Conservation (phyloP, 2,888 invertebrate species). For the Leptinotarsa juncta region DNA sequence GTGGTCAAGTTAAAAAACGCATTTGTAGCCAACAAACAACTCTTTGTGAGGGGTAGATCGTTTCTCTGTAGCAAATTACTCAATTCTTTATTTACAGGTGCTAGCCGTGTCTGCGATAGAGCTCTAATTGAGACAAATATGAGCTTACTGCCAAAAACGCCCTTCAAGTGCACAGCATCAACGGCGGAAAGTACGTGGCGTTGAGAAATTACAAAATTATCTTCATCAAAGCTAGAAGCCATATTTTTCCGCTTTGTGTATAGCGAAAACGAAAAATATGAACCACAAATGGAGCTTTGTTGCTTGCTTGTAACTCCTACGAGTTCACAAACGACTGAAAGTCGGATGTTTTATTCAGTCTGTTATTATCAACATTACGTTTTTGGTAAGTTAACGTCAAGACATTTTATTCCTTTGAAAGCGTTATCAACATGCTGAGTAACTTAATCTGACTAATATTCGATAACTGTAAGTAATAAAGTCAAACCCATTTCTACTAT, state of each 20-base stretch:
- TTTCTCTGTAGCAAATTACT: neutral
- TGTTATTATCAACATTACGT: neutral
- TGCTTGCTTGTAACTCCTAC: neutral
- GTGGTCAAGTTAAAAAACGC: neutral
- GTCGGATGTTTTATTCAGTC: conserved; percentile 1
- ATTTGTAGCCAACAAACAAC: neutral
- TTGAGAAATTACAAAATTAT: conserved; percentile 13
- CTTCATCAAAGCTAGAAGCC: neutral
- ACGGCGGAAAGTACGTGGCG: neutral
- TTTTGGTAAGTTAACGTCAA: neutral
- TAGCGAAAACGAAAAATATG: neutral
- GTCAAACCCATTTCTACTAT: no score
- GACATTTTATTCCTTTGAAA: neutral
- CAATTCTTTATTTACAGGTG: neutral
- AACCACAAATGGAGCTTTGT: neutral
- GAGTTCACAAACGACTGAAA: neutral
- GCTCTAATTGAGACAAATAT: conserved; percentile 14
- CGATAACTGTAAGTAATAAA: no score
- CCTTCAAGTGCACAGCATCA: neutral
- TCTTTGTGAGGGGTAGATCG: neutral
- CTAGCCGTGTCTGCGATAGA: neutral
- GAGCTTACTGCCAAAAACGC: conserved; percentile 5
- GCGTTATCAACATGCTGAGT: neutral
- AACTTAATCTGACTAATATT: no score
- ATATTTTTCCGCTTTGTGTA: conserved; percentile 1